Base-by-base conservation (phyloP, 2,797 vertebrate genomes). In the Babyrousa celebensis region DNA sequence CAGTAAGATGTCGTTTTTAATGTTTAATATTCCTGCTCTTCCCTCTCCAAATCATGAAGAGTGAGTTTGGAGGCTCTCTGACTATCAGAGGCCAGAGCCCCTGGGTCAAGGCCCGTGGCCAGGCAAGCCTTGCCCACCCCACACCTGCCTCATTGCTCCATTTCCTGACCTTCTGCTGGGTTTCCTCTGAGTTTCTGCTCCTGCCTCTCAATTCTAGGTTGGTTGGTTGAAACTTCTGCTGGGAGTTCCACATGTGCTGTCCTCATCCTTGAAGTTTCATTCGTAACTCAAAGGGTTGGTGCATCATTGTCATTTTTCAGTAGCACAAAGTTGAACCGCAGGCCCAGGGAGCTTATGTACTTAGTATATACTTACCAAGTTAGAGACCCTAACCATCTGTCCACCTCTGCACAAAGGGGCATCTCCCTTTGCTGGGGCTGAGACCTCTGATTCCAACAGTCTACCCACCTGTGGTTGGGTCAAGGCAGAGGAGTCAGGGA, bases 101-200 rank as follows among this genome's bases (percentile, higher is more conserved):
- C n/a, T 12, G 2, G 70, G 27, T 85, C 65, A 70, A 56, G 60
- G 36, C 0, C 71, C 2, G 6, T 23, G 54, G 83, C 62, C 20
- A 10, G 6, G 12, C 54, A 70, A 20, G 3, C 25, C 20, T 85
- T 43, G 43, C 14, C 67, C 12, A 17, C 27, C 6, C 36, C 23
- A 15, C 0, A 1, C 18, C 2, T 0, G 0, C 29, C 83, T n/a
- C 54, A 5, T 32, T 0, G 0, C 12, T n/a, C 36, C 4, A 1
- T 48, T n/a, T 32, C 8, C 23, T 5, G 8, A 36, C 60, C 85
- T 94, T 23, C 54, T 52, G 3, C 16, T 17, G 21, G 36, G 12
- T n/a, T 65, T 85, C 67, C 43, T 68, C 15, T 65, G 20, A 75
- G n/a, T 4, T 21, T 85, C 54, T 43, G 56, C 3, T 58, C 18